Evolutionary conservation across 2,888 invertebrate species (phyloP), one percentile per base, ranked within the genome.

Genomic region (Patella caerulea): DNA sequence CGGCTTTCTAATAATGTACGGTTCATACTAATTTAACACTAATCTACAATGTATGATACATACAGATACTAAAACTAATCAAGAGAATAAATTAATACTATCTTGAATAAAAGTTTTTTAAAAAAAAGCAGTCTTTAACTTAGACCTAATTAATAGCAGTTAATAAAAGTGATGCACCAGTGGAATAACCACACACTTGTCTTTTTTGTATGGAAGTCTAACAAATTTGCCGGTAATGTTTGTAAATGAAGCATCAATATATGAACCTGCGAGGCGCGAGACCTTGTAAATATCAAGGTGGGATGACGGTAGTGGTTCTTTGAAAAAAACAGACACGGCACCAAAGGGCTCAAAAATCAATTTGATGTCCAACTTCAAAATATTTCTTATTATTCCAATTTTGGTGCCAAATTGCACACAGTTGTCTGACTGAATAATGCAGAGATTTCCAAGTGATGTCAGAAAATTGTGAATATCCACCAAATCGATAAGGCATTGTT

Each of bases 401-500:
- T 59, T 59, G 59, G 5, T 11, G 4, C 59, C 17, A 59, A 59
- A 5, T 12, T 59, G 17, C n/a, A 59, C 19, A 19, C 59, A 59
- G 17, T 19, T 59, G 19, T 59, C 59, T 59, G 59, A 11, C 17
- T 56, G 59, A 59, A 19, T n/a, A 59, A 59, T 59, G 59, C 19
- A 59, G 5, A 17, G 17, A 17, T 59, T 19, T 19, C 59, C 59
- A 59, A n/a, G 17, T 17, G 19, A 59, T 59, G 59, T 59, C 59
- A n/a, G n/a, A n/a, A 59, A 15, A 59, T 59, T 59, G 59, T n/a
- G 59, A 59, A 59, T 59, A 59, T 59, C 19, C 19, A n/a, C 59
- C 19, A 19, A 11, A 59, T 59, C 19, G 11, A 59, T n/a, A 59
- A n/a, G 59, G 59, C 17, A 59, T n/a, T n/a, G 19, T 12, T 17